Evolutionary conservation across 2,797 vertebrate species (phyloP).

Genomic region (Adrianichthys oophorus): DNA sequence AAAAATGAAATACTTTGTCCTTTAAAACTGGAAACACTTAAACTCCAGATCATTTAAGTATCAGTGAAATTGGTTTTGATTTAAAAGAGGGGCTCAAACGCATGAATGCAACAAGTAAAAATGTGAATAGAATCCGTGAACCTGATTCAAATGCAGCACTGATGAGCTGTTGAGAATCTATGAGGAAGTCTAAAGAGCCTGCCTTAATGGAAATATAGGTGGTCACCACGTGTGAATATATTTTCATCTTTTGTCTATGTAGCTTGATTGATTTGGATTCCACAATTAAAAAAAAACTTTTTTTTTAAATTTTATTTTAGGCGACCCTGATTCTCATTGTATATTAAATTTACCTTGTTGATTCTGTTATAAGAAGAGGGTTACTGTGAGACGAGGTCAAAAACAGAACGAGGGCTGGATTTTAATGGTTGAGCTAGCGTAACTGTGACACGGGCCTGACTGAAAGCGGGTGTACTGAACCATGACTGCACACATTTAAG

Average conservation of each 20-base stretch:
- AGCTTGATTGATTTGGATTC: too few species aligned
- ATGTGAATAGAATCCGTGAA: conserved; percentile 26
- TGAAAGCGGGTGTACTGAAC: conserved; percentile 53
- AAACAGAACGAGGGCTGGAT: conserved; percentile 6
- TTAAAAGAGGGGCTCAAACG: conserved; percentile 18
- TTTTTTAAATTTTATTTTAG: neutral
- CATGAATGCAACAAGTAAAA: conserved; percentile 31
- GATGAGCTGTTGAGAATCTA: conserved; percentile 45
- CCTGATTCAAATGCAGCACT: conserved; percentile 9
- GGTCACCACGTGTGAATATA: conserved; percentile 5
- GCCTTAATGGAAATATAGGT: conserved; percentile 9
- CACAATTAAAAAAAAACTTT: neutral
- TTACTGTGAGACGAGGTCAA: conserved; percentile 12
- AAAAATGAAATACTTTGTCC: neutral
- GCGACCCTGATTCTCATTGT: conserved; percentile 2
- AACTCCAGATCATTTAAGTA: neutral
- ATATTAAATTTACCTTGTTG: conserved; percentile 2
- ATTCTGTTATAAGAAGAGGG: conserved; percentile 8
- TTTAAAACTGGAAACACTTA: neutral
- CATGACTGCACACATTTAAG: conserved; percentile 57
- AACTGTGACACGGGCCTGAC: conserved; percentile 42
- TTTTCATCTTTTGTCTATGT: too few species aligned
- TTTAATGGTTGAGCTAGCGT: conserved; percentile 20
- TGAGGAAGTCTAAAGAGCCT: conserved; percentile 15
- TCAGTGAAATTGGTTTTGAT: conserved; percentile 22